A percentile compares a stretch with the other conserved stretches of the same genome.
Conservation (phyloP, 2,797 vertebrate species). For the Valencia hispanica region DNA sequence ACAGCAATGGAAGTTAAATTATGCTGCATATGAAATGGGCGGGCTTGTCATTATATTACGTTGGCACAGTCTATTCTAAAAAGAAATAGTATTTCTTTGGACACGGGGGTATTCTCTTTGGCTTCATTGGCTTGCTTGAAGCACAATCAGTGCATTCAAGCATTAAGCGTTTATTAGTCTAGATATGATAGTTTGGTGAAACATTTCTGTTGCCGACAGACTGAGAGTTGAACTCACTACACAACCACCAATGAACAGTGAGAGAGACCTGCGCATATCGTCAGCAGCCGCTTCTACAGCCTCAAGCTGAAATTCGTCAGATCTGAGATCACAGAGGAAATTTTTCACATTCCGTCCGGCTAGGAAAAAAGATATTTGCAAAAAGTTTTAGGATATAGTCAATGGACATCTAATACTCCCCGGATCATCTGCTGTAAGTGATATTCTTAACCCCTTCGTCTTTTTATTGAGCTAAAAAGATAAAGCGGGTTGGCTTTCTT, state of each 20-base stretch:
- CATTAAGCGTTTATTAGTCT: conserved; percentile 69
- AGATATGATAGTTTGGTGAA: conserved; percentile 71
- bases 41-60: conserved; percentile 88
- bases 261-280: conserved; percentile 85
- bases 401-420: conserved; percentile 60
- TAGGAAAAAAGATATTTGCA: conserved; percentile 66
- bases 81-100: conserved; percentile 88
- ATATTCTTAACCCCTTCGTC: conserved; percentile 50
- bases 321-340: conserved; percentile 82
- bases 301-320: conserved; percentile 82
- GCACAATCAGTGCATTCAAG: conserved; percentile 81
- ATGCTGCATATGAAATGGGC: conserved; percentile 94
- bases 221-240: conserved; percentile 86
- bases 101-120: conserved; percentile 82
- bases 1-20: conserved; percentile 92
- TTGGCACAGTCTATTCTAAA: conserved; percentile 90
- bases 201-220: conserved; percentile 74
- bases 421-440: conserved; percentile 75
- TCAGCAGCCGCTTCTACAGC: conserved; percentile 82
- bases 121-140: conserved; percentile 86
- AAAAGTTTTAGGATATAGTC: conserved; percentile 77
- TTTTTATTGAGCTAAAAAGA: conserved; percentile 42
- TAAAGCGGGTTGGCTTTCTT: conserved; percentile 53
- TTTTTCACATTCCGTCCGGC: conserved; percentile 66
- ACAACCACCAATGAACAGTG: conserved; percentile 83